Conservation (phyloP, 2,113 vertebrate genomes). For the Chionis minor region DNA sequence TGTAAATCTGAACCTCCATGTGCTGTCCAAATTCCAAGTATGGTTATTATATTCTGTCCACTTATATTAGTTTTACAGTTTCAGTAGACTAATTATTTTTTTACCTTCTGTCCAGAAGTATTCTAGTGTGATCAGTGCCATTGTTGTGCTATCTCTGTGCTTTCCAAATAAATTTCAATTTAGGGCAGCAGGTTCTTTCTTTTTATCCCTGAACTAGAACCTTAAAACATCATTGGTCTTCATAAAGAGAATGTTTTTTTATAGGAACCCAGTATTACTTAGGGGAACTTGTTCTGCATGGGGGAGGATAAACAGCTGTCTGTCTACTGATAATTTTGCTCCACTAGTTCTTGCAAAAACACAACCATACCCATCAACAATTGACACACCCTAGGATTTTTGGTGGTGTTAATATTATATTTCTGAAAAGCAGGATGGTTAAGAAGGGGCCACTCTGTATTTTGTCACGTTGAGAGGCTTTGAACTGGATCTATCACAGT, state of each 20-base stretch:
- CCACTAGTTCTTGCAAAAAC: background rate
- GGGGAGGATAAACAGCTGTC: background rate
- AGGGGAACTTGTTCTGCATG: background rate
- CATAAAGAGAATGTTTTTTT: background rate
- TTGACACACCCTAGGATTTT: background rate
- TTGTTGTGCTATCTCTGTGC: background rate
- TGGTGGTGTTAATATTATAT: background rate
- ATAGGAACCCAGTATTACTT: background rate
- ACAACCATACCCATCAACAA: background rate
- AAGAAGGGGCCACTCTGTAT: background rate
- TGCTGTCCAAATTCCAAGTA: background rate
- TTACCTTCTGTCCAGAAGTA: background rate
- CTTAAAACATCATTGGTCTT: background rate
- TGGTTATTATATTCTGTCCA: background rate
- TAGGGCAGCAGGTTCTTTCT: background rate
- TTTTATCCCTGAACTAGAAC: background rate
- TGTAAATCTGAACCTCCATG: background rate
- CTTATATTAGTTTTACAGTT: background rate
- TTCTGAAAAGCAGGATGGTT: background rate
- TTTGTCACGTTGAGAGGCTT: background rate
- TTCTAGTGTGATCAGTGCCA: background rate
- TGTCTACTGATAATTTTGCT: background rate
- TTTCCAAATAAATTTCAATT: background rate
- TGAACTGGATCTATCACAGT: background rate
- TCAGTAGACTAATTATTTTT: background rate